These are phyloP conservation scores for Bufo gargarizans DNA, from an alignment of 2,113 vertebrate genomes.

Conservation along the genomic window DNA sequence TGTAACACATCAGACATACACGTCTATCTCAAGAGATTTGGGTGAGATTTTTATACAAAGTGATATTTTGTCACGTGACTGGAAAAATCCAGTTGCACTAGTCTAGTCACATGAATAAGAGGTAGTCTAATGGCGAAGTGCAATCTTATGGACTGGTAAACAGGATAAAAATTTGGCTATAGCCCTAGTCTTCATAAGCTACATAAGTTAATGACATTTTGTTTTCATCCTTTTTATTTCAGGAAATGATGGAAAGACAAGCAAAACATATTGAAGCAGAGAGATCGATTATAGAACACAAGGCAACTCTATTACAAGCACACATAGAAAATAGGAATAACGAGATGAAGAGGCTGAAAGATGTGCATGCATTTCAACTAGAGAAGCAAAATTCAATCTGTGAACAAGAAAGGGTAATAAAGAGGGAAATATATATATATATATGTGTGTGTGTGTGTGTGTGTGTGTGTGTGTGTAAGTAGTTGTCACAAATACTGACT, in stretches of 20 bases:
- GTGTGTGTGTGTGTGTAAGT: too few species aligned
- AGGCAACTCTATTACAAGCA: not conserved
- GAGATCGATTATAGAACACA: not conserved
- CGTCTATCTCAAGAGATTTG: too few species aligned
- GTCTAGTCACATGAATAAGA: not conserved
- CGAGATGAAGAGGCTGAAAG: constrained; percentile 29
- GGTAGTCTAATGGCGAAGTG: not conserved
- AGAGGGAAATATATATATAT: not conserved
- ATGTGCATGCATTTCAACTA: not conserved
- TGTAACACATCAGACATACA: too few species aligned
- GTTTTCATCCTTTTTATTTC: not conserved
- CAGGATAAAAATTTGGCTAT: not conserved
- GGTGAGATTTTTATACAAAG: too few species aligned
- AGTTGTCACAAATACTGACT: too few species aligned
- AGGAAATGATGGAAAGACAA: constrained; percentile 34
- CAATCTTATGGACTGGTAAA: too few species aligned
- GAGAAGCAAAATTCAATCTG: not conserved
- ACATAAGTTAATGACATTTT: not conserved
- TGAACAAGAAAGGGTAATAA: constrained; percentile 25
- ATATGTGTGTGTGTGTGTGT: too few species aligned
- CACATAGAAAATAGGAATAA: constrained; percentile 7
- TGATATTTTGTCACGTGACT: too few species aligned
- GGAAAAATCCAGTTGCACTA: too few species aligned
- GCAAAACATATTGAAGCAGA: constrained; percentile 18
- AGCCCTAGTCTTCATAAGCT: not conserved